Conservation (phyloP, 2,888 invertebrate genomes). For the Aproaerema taeniolella region DNA sequence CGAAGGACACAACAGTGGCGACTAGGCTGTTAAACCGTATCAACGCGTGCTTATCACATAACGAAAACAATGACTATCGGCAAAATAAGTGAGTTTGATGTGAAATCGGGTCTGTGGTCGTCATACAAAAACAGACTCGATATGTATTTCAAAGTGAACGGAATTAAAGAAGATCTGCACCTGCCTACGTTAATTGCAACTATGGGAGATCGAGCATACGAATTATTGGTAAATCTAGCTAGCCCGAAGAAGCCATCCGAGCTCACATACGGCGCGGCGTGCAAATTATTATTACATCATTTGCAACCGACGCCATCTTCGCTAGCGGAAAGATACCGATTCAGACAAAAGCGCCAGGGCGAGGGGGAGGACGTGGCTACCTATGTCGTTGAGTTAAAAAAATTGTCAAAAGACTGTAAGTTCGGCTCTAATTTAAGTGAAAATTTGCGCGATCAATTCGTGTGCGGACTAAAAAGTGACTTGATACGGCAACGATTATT, state of each 20-base stretch:
- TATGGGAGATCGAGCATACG: neutral
- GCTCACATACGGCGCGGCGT: neutral
- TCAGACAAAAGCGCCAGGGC: constrained; percentile 7
- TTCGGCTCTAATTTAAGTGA: neutral
- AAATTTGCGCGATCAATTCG: neutral
- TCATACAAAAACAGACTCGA: neutral
- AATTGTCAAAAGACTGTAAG: constrained; percentile 11
- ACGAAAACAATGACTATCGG: neutral
- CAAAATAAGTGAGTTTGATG: neutral
- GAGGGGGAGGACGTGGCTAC: constrained; percentile 1
- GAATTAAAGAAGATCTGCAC: neutral
- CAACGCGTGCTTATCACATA: too few species aligned
- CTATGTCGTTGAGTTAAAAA: constrained; percentile 10
- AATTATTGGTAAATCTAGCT: neutral
- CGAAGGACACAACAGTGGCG: too few species aligned
- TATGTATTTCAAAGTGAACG: neutral
- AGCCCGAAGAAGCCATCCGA: neutral
- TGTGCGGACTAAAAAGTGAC: neutral
- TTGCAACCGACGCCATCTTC: neutral
- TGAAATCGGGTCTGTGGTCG: neutral
- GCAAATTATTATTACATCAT: neutral
- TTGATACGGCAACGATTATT: neutral
- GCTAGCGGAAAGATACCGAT: constrained; percentile 6
- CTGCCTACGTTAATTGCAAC: neutral
- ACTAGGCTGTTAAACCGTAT: too few species aligned